phyloP scores from a whole-genome alignment of 2,113 vertebrate genomes.

The Limnothrissa miodon region DNA sequence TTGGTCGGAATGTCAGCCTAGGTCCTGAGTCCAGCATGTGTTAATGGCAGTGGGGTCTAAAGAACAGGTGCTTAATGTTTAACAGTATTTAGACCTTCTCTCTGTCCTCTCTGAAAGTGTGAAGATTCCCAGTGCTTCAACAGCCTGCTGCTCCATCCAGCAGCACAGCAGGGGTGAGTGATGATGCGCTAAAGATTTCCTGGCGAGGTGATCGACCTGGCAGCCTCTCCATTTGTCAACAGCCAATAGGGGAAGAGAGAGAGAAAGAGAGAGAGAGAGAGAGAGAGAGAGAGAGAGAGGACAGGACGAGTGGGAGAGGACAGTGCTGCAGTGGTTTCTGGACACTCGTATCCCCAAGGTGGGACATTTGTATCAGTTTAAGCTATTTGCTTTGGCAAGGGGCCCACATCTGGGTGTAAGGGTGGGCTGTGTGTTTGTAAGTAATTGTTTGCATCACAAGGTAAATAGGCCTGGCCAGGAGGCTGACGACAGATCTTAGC shows the following conservation, averaged over 20 bases:
- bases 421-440: constrained; percentile 27
- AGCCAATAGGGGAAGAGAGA: constrained; percentile 3
- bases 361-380: constrained; percentile 24
- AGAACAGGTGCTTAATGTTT: constrained; percentile 60
- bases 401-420: constrained; percentile 16
- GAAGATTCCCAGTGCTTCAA: constrained; percentile 51
- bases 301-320: constrained; percentile 19
- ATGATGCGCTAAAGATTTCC: constrained; percentile 61
- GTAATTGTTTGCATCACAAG: constrained; percentile 32
- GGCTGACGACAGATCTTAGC: constrained; percentile 13
- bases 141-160: constrained; percentile 48
- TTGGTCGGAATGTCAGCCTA: neutral
- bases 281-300: constrained; percentile 21
- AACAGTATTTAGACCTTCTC: constrained; percentile 41
- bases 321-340: constrained; percentile 22
- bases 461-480: constrained; percentile 35
- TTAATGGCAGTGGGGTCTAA: neutral
- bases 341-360: constrained; percentile 13
- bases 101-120: constrained; percentile 28
- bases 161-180: constrained; percentile 47
- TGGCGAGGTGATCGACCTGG: constrained; percentile 59
- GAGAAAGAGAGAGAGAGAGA: constrained; percentile 16
- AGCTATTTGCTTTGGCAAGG: constrained; percentile 36
- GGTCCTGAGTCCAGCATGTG: constrained; percentile 45
- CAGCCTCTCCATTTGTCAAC: constrained; percentile 50